Base-by-base conservation (phyloP, 2,113 vertebrate genomes). In the Cacatua alba region DNA sequence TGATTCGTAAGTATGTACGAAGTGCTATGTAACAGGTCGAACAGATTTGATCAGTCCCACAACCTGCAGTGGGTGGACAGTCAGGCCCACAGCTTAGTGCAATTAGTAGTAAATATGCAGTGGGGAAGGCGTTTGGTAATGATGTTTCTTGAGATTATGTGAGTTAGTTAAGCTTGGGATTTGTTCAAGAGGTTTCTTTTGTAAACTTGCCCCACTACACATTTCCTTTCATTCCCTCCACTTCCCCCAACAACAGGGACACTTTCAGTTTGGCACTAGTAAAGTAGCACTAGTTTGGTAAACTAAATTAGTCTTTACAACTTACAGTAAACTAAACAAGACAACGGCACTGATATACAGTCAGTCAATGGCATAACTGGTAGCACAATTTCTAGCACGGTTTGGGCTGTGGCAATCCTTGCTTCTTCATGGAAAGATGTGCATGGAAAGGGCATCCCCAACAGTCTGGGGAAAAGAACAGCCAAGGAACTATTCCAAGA, bases 281-380 rank as follows among this genome's bases (percentile, higher is more conserved):
- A 23, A 67, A 86, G 31, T 37, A 46, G 7, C 17, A 46, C 3
- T 37, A 11, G 3, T 28, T 51, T 78, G 37, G 37, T 26, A 90
- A 83, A 51, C n/a, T 37, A 31, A 65, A 69, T 52, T 39, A 62
- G 13, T 59, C 63, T 80, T 48, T 69, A 25, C 11, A 69, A 8
- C 11, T 85, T 57, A 26, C 37, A 31, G 18, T 46, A 80, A 85
- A 16, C 7, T 17, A 60, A 75, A 48, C 3, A 46, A 60, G 39
- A 15, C 21, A 5, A 5, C 0, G 0, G 26, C 16, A 9, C 11
- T 69, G 49, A 26, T 43, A 11, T 44, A 49, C 68, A 37, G 37
- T 37, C 37, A 41, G 51, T 41, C 2, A 1, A 26, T 0, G 4
- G 25, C 0, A 0, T 35, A 71, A 63, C 21, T 29, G 23, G 9